Base-by-base conservation (phyloP, 2,113 vertebrate species). In the Ramphastos sulfuratus region DNA sequence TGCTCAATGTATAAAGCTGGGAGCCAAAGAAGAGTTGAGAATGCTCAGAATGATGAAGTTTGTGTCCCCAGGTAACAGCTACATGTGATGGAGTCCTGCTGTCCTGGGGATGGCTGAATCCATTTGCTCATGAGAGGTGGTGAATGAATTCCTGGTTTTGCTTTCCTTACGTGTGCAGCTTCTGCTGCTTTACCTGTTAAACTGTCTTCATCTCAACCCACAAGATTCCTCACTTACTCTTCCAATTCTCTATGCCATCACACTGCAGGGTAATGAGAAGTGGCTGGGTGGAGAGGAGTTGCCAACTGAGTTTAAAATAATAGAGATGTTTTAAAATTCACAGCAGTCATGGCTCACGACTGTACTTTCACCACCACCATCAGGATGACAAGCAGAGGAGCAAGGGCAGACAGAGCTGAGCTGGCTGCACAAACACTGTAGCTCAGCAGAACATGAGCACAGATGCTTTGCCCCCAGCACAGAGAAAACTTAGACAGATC, bases 1-100 rank as follows among this genome's bases (percentile, higher is more conserved):
- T 2, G n/a, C 12, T 60, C 33, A 39, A n/a, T 11, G 30, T n/a
- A 20, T 4, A 50, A 37, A 70, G 4, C 27, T 59, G 23, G 8
- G 5, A 11, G 19, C 16, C 28, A 30, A 25, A n/a, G 25, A 7
- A 66, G 50, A 5, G 30, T 4, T 10, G 12, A 3, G 9, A 4
- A 2, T 0, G 3, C 27, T 52, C 0, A 3, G 10, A 9, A 4
- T 9, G 8, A 16, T 4, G 33, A 6, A 16, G 0, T 1, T 44
- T 44, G 15, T 11, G n/a, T 44, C 25, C 75, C 56, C 20, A n/a
- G 17, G 50, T 6, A 6, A 59, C 12, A 3, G 2, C 23, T 13
- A 18, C 2, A 1, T 0, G 3, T 33, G n/a, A 20, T 7, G 33
- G 44, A 61, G 28, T 56, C 28, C 28, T 3, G 64, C 19, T 56